A percentile compares a stretch with the other conserved stretches of the same genome.
phyloP scores from a whole-genome alignment of 2,888 invertebrate species.

The Pomacea canaliculata region DNA sequence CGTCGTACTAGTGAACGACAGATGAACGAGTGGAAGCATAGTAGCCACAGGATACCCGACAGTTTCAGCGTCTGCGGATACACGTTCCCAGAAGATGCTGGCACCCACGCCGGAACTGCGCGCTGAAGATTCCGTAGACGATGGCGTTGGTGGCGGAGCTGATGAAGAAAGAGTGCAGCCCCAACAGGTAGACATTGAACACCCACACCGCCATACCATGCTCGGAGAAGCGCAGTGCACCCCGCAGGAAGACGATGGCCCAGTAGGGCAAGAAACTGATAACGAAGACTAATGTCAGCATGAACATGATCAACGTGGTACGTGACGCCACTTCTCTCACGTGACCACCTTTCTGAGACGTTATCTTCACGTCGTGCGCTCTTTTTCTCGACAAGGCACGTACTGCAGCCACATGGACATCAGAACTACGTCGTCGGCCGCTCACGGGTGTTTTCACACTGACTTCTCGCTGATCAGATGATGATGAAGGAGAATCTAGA shows the following conservation, averaged over 20 bases:
- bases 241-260: neutral
- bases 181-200: neutral
- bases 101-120: neutral
- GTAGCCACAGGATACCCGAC: too few relatives aligned
- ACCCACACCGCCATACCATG: neutral
- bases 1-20: too few relatives aligned
- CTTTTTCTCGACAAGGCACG: too few relatives aligned
- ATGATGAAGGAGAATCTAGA: too few relatives aligned
- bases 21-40: too few relatives aligned
- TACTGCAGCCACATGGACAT: neutral
- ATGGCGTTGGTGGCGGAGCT: neutral
- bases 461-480: too few relatives aligned
- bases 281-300: neutral
- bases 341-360: neutral
- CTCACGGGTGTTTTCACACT: too few relatives aligned
- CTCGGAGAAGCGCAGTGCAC: neutral
- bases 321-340: neutral
- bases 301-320: neutral
- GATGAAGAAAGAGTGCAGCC: neutral
- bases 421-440: neutral
- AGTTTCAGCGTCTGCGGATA: too few relatives aligned
- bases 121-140: neutral
- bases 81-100: neutral
- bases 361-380: neutral
- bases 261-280: neutral